Evolutionary conservation across 2,113 vertebrate species (phyloP).

Genomic region (Albula glossodonta): DNA sequence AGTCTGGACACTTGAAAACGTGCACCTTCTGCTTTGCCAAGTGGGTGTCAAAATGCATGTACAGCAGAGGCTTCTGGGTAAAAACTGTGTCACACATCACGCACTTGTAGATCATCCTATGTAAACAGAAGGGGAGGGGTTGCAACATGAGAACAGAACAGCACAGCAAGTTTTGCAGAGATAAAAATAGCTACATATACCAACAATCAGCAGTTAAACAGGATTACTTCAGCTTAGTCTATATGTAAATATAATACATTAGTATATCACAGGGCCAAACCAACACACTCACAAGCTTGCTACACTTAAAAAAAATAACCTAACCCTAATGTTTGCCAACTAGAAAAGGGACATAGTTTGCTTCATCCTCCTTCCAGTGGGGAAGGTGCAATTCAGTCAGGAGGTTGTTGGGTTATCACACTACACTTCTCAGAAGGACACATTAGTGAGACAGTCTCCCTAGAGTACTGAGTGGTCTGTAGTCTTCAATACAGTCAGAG

Average conservation of each 20-base stretch:
- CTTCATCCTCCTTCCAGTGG: too few relatives aligned
- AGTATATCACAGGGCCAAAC: not conserved
- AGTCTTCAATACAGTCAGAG: too few relatives aligned
- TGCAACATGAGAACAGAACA: not conserved
- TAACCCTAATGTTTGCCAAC: too few relatives aligned
- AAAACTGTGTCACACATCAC: slow-evolving; percentile 97
- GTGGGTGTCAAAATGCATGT: slow-evolving; percentile 90
- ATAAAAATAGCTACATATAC: not conserved
- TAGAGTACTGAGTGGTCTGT: too few relatives aligned
- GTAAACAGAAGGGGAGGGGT: not conserved
- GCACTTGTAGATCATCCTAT: slow-evolving; percentile 92
- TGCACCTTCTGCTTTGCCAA: slow-evolving; percentile 87
- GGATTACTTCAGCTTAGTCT: not conserved
- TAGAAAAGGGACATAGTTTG: too few relatives aligned
- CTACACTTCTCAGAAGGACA: too few relatives aligned
- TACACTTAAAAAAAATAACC: not conserved
- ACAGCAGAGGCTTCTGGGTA: slow-evolving; percentile 88
- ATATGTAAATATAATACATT: not conserved
- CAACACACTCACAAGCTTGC: not conserved
- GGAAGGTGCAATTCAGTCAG: too few relatives aligned
- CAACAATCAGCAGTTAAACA: not conserved
- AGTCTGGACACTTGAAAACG: slow-evolving; percentile 91
- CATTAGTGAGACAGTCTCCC: too few relatives aligned
- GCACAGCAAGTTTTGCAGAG: not conserved
- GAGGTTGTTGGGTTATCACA: too few relatives aligned